Evolutionary conservation across 2,888 invertebrate genomes (phyloP).

Genomic region (Perizoma affinitatum): DNA sequence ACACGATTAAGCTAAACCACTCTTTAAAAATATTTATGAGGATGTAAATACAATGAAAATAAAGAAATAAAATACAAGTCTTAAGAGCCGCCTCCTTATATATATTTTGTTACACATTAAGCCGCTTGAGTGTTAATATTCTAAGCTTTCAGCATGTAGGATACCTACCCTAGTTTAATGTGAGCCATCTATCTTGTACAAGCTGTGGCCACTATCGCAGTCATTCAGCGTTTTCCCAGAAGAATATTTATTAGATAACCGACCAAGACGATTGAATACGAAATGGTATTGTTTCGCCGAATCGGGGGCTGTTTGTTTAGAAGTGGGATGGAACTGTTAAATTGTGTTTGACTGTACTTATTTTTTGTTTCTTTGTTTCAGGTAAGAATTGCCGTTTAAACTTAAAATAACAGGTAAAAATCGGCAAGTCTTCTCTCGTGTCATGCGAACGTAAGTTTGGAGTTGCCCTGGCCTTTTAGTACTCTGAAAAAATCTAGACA

Average conservation of each 20-base stretch:
- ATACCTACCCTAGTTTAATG: conserved; percentile 2
- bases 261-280: conserved; percentile 43
- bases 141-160: too few species aligned
- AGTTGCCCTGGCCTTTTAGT: too few species aligned
- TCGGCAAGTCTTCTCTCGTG: too few species aligned
- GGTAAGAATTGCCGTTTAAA: conserved; percentile 36
- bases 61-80: too few species aligned
- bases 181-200: conserved; percentile 1
- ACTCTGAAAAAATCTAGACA: too few species aligned
- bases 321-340: conserved; percentile 19
- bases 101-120: too few species aligned
- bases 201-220: conserved; percentile 30
- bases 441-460: too few species aligned
- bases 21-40: too few species aligned
- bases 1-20: too few species aligned
- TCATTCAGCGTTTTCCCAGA: conserved; percentile 50
- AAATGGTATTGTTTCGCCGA: conserved; percentile 32
- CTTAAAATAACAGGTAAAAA: not conserved
- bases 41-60: too few species aligned
- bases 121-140: too few species aligned
- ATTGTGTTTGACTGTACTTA: conserved; percentile 15
- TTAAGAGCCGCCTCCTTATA: too few species aligned
- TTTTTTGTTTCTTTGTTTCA: conserved; percentile 42
- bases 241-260: conserved; percentile 48
- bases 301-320: conserved; percentile 29